A percentile compares a stretch with the other conserved stretches of the same genome.
Conservation (phyloP, 2,113 vertebrate species). For the Bubo blakistoni region DNA sequence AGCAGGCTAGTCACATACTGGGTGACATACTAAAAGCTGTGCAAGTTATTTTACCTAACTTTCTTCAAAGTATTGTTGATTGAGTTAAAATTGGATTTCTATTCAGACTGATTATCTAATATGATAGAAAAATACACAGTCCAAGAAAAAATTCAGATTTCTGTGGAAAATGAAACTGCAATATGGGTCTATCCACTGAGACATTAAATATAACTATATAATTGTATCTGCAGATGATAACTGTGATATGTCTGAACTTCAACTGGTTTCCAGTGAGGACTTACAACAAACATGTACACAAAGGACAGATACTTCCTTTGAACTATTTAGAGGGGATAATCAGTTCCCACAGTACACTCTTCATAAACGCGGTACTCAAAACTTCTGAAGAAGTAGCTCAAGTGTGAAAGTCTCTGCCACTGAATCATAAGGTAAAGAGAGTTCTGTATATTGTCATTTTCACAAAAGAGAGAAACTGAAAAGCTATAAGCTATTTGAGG, state of each 20-base stretch:
- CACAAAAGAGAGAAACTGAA: neutral
- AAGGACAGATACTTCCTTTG: neutral
- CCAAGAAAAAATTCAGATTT: slow-evolving; percentile 68
- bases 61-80: slow-evolving; percentile 53
- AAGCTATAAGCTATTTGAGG: neutral
- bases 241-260: neutral
- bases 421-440: neutral
- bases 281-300: neutral
- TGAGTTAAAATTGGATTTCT: slow-evolving; percentile 74
- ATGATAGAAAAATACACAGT: slow-evolving; percentile 68
- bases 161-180: slow-evolving; percentile 69
- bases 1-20: neutral
- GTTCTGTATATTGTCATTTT: neutral
- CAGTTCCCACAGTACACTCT: neutral
- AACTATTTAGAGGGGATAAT: slow-evolving; percentile 2
- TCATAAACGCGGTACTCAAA: neutral
- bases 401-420: neutral
- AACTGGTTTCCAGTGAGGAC: neutral
- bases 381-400: neutral
- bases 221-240: slow-evolving; percentile 51
- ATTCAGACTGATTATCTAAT: slow-evolving; percentile 68
- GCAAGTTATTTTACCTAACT: neutral
- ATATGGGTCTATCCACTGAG: slow-evolving; percentile 34
- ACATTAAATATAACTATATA: slow-evolving; percentile 63
- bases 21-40: neutral